Evolutionary conservation across 2,888 invertebrate genomes (phyloP).

Genomic region (Mesoligia furuncula): DNA sequence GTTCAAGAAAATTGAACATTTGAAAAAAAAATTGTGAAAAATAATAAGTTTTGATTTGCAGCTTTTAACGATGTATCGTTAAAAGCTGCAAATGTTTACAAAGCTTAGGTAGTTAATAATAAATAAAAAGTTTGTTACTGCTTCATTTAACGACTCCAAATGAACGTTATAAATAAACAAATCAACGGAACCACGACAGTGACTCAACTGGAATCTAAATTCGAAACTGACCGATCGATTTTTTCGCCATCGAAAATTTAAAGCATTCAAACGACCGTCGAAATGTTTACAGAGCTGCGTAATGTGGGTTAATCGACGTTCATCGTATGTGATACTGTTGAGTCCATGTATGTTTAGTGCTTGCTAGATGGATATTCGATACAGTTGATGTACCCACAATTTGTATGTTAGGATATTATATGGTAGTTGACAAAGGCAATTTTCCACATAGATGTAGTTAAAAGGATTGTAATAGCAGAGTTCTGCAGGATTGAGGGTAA

Average conservation of each 20-base stretch:
- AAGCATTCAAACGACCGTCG: slow-evolving; percentile 47
- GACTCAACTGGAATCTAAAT: slow-evolving; percentile 31
- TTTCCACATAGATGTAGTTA: not conserved
- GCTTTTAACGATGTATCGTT: not conserved
- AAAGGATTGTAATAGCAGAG: not conserved
- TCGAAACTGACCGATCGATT: slow-evolving; percentile 42
- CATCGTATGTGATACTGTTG: slow-evolving; percentile 30
- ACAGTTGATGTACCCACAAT: slow-evolving; percentile 18
- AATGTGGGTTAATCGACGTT: slow-evolving; percentile 70
- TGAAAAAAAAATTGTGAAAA: too few relatives aligned
- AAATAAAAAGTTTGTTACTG: slow-evolving; percentile 22
- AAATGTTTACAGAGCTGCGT: slow-evolving; percentile 64
- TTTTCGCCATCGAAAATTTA: slow-evolving; percentile 46
- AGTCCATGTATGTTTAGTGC: not conserved
- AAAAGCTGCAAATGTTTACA: not conserved
- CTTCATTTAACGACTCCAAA: slow-evolving; percentile 30
- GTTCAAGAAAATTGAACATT: too few relatives aligned
- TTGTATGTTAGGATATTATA: not conserved
- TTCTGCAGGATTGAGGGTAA: not conserved
- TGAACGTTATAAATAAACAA: slow-evolving; percentile 21
- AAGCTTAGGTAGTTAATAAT: slow-evolving; percentile 5
- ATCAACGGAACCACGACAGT: slow-evolving; percentile 33
- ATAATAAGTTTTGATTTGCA: too few relatives aligned
- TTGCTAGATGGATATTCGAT: slow-evolving; percentile 25
- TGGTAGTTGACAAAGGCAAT: slow-evolving; percentile 7